phyloP scores from a whole-genome alignment of 2,113 vertebrate genomes.

The Amblyornis subalaris region DNA sequence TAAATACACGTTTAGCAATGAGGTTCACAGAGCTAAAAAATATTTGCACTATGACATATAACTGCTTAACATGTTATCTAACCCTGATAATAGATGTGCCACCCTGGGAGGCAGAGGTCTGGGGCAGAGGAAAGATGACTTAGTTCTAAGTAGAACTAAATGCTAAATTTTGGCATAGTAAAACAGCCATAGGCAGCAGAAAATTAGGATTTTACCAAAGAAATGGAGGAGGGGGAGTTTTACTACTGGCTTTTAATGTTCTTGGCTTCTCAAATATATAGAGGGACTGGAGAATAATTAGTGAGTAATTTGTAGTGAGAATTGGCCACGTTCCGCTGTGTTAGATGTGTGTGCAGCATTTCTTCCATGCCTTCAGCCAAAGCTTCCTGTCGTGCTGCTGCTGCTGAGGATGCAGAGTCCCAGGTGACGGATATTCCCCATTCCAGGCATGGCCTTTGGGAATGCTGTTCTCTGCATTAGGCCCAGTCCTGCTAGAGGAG shows the following conservation, averaged over 20 bases:
- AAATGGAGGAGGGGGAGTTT: neutral
- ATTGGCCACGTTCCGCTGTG: neutral
- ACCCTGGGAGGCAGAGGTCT: neutral
- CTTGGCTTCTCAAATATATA: neutral
- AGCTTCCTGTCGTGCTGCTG: neutral
- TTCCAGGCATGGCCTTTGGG: neutral
- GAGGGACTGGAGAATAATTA: neutral
- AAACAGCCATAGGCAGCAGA: neutral
- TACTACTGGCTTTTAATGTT: neutral
- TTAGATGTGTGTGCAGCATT: neutral
- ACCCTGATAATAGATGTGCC: neutral
- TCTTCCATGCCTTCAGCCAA: neutral
- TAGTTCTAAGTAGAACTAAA: neutral
- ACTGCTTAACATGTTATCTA: neutral
- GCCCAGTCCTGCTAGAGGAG: neutral
- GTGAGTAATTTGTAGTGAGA: neutral
- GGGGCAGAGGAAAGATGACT: neutral
- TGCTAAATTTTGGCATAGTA: neutral
- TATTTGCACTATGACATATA: neutral
- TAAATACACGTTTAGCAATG: neutral
- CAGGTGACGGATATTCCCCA: neutral
- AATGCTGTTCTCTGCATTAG: neutral
- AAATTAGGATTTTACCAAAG: neutral
- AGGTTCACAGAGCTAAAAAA: neutral
- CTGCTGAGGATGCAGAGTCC: neutral